Base-by-base conservation (phyloP, 37 sponge, comb jelly and placozoan species). In the Axinella damicornis region DNA sequence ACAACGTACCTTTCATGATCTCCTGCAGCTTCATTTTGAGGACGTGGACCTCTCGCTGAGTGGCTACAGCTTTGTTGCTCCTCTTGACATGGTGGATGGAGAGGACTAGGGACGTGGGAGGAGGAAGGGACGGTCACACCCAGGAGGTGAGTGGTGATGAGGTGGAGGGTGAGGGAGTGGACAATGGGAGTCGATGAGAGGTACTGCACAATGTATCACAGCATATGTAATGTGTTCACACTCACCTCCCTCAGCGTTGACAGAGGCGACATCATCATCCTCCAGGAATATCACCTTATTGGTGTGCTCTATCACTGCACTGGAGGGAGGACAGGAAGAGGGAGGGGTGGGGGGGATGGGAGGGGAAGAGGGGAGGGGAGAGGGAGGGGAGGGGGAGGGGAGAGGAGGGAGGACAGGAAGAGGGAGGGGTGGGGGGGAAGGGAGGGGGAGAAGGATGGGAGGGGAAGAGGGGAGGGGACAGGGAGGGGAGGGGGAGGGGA, bases 281-380 rank as follows among this genome's bases (percentile, higher is more conserved):
- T 99, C 99, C 59, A 99, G 87, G 84, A 88, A 99, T 46, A 99
- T 87, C 40, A 99, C 99, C 37, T 91, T 81, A 57, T 97, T 93
- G 22, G 99, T 99, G 79, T 99, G 94, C 57, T 99, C 99, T 61
- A 99, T 99, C 71, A 99, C 67, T 37, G 99, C 99, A 95, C 98
- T 97, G 76, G 46, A 46, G 46, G 46, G 9, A 46, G 46, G 9
- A 9, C 13, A 11, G 5, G 27, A 28, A 13, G 63, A 5, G 46
- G 46, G 58, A 16, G n/a, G n/a, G n/a, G n/a, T n/a, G n/a, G n/a
- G n/a, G n/a, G n/a, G n/a, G n/a, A n/a, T n/a, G n/a, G n/a, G n/a
- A n/a, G n/a, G n/a, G n/a, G n/a, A n/a, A n/a, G n/a, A n/a, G n/a
- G n/a, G n/a, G n/a, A n/a, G n/a, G 16, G 58, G 16, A 19, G 18